phyloP scores from a whole-genome alignment of 2,797 vertebrate species.

The Pangasius krempfi region DNA sequence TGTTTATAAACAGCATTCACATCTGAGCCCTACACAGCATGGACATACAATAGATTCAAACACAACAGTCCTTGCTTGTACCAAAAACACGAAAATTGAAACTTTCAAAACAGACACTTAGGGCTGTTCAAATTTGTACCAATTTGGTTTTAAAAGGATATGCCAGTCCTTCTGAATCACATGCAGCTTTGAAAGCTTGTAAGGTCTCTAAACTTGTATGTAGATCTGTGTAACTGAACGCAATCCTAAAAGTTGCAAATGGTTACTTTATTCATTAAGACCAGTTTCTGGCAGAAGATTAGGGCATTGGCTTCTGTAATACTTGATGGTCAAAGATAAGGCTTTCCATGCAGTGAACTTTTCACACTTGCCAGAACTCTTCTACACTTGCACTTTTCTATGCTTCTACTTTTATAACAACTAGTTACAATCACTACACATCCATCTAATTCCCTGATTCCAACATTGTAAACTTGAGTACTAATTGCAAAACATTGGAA shows the following conservation, averaged over 20 bases:
- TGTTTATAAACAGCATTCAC: not conserved
- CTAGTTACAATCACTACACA: not conserved
- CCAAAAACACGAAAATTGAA: too few species aligned
- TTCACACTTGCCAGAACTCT: not conserved
- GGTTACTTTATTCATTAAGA: not conserved
- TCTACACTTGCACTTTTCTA: not conserved
- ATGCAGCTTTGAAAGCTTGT: not conserved
- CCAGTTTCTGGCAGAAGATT: not conserved
- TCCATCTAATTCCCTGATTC: not conserved
- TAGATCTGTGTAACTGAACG: conserved; percentile 22
- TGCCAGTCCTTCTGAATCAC: not conserved
- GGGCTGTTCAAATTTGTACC: too few species aligned
- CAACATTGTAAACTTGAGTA: not conserved
- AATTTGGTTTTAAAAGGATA: not conserved
- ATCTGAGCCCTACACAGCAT: not conserved
- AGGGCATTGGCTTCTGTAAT: not conserved
- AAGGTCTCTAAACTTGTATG: conserved; percentile 1
- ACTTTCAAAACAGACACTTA: too few species aligned
- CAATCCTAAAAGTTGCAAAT: not conserved
- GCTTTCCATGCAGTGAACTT: not conserved
- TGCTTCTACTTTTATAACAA: not conserved
- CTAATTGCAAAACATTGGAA: not conserved
- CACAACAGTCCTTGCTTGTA: not conserved
- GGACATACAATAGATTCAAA: not conserved
- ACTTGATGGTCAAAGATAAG: conserved; percentile 39